Evolutionary conservation across 2,797 vertebrate species (phyloP).

Genomic region (Pachyuromys duprasi): DNA sequence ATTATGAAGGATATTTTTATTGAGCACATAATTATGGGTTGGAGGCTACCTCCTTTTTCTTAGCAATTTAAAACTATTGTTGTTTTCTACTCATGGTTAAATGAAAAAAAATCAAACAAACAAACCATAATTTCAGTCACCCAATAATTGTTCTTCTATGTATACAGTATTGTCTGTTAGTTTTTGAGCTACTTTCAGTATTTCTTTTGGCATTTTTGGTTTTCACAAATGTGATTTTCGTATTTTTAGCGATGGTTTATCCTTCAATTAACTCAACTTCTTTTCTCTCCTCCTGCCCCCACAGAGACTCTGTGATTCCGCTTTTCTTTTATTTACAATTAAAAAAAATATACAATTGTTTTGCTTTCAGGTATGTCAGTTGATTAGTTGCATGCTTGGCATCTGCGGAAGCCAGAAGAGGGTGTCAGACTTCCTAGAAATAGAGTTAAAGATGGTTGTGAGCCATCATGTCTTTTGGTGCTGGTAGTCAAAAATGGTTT

Average conservation of each 20-base stretch:
- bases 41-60: neutral
- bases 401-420: neutral
- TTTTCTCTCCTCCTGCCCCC: neutral
- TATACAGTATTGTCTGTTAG: neutral
- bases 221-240: neutral
- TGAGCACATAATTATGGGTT: neutral
- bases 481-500: neutral
- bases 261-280: neutral
- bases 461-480: neutral
- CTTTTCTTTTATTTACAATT: neutral
- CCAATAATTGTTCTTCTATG: neutral
- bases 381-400: neutral
- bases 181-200: neutral
- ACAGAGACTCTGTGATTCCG: neutral
- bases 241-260: neutral
- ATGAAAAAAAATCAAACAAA: neutral
- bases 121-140: neutral
- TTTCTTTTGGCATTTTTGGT: neutral
- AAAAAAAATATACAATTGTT: neutral
- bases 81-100: neutral
- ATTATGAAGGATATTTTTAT: conserved; percentile 36
- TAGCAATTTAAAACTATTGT: neutral
- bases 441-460: neutral
- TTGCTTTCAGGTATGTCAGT: neutral
- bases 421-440: neutral